These are phyloP conservation scores for Eulemur macaco DNA, from an alignment of 2,113 vertebrate species.

Conservation along the genomic window DNA sequence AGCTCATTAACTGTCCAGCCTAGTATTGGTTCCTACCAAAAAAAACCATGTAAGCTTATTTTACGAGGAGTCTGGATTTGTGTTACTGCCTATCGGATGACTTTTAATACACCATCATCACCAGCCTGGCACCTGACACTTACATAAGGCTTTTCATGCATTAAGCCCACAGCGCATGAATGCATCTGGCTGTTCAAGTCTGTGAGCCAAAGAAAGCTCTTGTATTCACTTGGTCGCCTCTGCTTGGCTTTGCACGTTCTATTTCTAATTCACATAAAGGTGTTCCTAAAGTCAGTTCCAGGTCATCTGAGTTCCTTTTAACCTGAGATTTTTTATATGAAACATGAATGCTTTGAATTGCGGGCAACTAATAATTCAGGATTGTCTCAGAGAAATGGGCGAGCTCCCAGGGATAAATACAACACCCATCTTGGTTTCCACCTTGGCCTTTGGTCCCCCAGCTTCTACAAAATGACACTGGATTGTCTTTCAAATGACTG, in stretches of 20 bases:
- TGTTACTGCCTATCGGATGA: conserved; percentile 55
- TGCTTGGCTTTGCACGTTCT: background rate
- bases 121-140: conserved; percentile 56
- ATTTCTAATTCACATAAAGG: conserved; percentile 32
- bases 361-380: background rate
- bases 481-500: background rate
- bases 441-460: background rate
- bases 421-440: background rate
- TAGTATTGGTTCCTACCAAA: conserved; percentile 22
- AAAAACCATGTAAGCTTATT: conserved; percentile 67
- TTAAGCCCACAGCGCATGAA: conserved; percentile 13
- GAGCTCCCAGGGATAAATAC: background rate
- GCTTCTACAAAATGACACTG: background rate
- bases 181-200: conserved; percentile 31
- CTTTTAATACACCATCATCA: conserved; percentile 64
- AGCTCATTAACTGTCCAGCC: conserved; percentile 58
- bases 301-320: conserved; percentile 15
- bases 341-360: background rate
- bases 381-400: background rate
- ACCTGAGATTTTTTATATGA: background rate
- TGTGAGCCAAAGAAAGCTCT: conserved; percentile 66
- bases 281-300: conserved; percentile 2
- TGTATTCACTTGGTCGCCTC: background rate
- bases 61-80: conserved; percentile 71
- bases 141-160: conserved; percentile 55